Percentiles rank a stretch among this genome's conserved stretches.
These are phyloP conservation scores for Azemiops feae DNA, from an alignment of 2,113 vertebrate species.

Conservation along the genomic window DNA sequence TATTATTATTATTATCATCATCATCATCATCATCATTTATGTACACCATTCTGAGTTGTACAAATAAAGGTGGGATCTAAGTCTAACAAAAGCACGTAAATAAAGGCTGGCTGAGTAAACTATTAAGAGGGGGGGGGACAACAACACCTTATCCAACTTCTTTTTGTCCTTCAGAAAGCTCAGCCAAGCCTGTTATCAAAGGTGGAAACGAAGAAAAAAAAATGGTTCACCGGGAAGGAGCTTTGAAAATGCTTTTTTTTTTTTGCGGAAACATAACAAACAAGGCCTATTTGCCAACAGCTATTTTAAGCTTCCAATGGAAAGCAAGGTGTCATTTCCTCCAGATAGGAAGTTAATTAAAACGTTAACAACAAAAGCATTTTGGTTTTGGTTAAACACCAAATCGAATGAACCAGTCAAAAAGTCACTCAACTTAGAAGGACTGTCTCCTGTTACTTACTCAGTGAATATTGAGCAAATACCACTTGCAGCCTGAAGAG, in stretches of 20 bases:
- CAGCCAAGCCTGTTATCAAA: not conserved
- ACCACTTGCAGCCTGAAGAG: not conserved
- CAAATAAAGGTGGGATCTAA: not conserved
- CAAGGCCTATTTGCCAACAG: not conserved
- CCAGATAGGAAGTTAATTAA: constrained; percentile 47
- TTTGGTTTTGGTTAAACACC: constrained; percentile 32
- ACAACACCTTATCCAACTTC: not conserved
- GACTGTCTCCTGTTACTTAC: constrained; percentile 21
- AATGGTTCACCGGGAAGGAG: not conserved
- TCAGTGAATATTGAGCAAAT: not conserved
- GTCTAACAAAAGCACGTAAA: not conserved
- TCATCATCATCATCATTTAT: rapidly evolving
- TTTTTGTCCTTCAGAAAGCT: not conserved
- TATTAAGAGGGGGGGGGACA: not conserved
- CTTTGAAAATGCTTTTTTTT: constrained; percentile 40
- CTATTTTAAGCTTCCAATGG: not conserved
- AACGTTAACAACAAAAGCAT: constrained; percentile 14
- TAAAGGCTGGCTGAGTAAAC: not conserved
- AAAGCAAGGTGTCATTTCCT: constrained; percentile 46
- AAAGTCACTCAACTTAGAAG: constrained; percentile 17
- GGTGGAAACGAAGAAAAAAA: not conserved
- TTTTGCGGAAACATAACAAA: constrained; percentile 1
- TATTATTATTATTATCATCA: too few species aligned
- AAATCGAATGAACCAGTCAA: constrained; percentile 28
- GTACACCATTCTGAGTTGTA: not conserved